Evolutionary conservation across 2,113 vertebrate genomes (phyloP).

Genomic region (Myocastor coypus): DNA sequence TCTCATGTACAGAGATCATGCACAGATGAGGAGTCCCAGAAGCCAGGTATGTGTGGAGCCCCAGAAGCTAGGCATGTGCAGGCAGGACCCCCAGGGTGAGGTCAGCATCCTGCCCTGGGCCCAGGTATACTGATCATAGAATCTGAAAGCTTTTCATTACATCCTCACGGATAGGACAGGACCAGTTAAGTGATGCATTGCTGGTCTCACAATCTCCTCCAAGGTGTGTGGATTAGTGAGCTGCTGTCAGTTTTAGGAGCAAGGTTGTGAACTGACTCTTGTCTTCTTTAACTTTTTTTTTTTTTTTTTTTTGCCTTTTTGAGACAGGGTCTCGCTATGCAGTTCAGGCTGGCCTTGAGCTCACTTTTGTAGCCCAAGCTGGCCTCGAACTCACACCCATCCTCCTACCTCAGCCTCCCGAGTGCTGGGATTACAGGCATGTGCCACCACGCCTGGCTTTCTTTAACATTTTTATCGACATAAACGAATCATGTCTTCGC

Average conservation of each 20-base stretch:
- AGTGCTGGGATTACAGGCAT: too few species aligned
- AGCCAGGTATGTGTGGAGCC: not conserved
- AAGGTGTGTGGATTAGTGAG: too few species aligned
- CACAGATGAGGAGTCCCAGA: not conserved
- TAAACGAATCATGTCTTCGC: not conserved
- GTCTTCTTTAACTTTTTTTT: too few species aligned
- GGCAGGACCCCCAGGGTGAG: not conserved
- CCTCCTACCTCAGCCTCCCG: too few species aligned
- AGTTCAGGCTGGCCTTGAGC: too few species aligned
- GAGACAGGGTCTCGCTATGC: too few species aligned
- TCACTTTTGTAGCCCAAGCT: too few species aligned
- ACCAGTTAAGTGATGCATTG: not conserved
- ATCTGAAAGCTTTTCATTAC: not conserved
- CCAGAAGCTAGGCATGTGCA: not conserved
- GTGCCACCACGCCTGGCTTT: too few species aligned
- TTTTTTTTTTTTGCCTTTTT: too few species aligned
- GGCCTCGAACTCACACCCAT: too few species aligned
- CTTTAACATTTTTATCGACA: not conserved
- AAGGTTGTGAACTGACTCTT: not conserved
- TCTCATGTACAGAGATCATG: not conserved
- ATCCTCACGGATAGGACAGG: not conserved
- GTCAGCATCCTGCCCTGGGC: not conserved
- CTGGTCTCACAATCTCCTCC: not conserved
- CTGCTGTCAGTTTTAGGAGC: not conserved
- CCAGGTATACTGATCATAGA: not conserved